phyloP scores from a whole-genome alignment of 2,113 vertebrate genomes.

The Mixornis gularis region DNA sequence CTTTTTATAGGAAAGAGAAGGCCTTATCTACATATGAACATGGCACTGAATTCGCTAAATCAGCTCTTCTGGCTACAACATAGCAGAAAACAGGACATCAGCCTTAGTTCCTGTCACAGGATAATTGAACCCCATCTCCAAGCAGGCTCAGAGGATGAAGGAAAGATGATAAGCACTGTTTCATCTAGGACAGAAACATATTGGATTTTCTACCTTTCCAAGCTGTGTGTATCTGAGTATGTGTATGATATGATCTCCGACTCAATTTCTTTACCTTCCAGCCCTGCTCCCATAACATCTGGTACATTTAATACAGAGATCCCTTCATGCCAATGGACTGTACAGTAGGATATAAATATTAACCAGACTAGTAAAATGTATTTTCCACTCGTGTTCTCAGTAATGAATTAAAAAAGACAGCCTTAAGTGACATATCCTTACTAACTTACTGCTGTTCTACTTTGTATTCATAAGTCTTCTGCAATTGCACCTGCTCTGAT shows the following conservation, averaged over 20 bases:
- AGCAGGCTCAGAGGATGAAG: neutral
- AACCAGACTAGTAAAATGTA: neutral
- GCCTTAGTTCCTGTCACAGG: neutral
- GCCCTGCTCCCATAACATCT: neutral
- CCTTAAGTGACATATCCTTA: neutral
- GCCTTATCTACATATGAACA: neutral
- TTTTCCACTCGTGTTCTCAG: neutral
- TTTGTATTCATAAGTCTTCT: slow-evolving; percentile 44
- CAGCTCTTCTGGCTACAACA: neutral
- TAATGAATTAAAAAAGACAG: slow-evolving; percentile 19
- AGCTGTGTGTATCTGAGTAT: neutral
- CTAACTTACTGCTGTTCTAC: neutral
- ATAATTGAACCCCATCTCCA: neutral
- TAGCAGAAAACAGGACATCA: neutral
- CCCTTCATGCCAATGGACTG: neutral
- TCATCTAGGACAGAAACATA: neutral
- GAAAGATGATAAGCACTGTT: neutral
- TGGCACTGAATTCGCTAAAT: neutral
- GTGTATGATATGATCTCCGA: neutral
- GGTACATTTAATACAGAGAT: neutral
- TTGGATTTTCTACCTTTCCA: neutral
- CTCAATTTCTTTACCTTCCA: neutral
- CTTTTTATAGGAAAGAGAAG: neutral
- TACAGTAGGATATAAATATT: neutral
- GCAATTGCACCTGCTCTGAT: slow-evolving; percentile 14